These are phyloP conservation scores for Xestobium rufovillosum DNA, from an alignment of 2,888 invertebrate genomes.

Conservation along the genomic window DNA sequence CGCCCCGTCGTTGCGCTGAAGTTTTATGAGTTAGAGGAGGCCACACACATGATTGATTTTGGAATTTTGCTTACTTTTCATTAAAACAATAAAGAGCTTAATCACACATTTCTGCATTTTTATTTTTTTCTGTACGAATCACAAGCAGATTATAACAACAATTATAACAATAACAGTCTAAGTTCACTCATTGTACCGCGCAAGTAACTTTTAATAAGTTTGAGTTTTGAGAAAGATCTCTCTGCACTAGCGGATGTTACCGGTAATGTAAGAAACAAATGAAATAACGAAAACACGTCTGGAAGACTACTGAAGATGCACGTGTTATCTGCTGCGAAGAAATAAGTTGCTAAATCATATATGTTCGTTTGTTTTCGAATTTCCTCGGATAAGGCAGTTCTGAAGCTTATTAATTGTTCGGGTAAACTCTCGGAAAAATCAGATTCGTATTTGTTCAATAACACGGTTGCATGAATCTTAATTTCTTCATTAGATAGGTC, in stretches of 20 bases:
- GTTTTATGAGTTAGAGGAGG: too few relatives aligned
- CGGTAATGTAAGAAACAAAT: slow-evolving; percentile 11
- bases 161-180: too few relatives aligned
- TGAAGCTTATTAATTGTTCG: background rate
- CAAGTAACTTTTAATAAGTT: slow-evolving; percentile 7
- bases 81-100: too few relatives aligned
- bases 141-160: too few relatives aligned
- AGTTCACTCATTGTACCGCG: too few relatives aligned
- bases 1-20: too few relatives aligned
- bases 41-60: too few relatives aligned
- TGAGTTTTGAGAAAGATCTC: slow-evolving; percentile 8
- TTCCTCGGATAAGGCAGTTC: too few relatives aligned
- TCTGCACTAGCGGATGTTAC: slow-evolving; percentile 9
- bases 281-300: slow-evolving; percentile 9
- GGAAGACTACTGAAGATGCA: slow-evolving; percentile 6
- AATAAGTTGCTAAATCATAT: background rate
- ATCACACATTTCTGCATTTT: too few relatives aligned
- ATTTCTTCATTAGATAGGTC: background rate
- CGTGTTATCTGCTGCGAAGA: slow-evolving; percentile 9
- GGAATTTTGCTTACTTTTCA: too few relatives aligned
- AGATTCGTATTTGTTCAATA: background rate
- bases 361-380: slow-evolving; percentile 7
- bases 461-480: background rate
- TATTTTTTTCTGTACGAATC: too few relatives aligned
- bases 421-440: background rate